Percentiles rank a stretch among this genome's conserved stretches.
Conservation (phyloP, 1,140 invertebrate genomes). For the Odontomachus brunneus region DNA sequence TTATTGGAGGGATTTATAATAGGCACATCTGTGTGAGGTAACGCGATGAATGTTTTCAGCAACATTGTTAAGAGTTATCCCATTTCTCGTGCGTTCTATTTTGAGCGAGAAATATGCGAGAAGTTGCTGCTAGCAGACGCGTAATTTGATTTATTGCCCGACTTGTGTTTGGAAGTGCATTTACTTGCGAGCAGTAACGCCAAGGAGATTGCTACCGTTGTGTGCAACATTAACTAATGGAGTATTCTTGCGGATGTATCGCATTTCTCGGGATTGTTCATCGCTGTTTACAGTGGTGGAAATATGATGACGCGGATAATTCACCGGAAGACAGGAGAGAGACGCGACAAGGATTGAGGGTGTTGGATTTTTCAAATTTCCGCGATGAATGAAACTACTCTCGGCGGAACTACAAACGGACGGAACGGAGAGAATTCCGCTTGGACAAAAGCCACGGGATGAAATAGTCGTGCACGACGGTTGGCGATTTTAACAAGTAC, state of each 20-base stretch:
- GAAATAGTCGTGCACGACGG: neutral
- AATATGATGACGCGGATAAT: slow-evolving; percentile 5
- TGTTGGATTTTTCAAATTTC: slow-evolving; percentile 9
- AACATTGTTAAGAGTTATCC: neutral
- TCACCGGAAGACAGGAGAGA: neutral
- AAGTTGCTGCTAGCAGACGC: neutral
- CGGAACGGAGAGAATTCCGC: neutral
- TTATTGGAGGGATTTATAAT: neutral
- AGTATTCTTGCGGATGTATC: slow-evolving; percentile 1
- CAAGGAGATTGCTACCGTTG: neutral
- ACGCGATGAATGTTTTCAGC: neutral
- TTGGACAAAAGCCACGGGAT: neutral
- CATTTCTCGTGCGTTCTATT: no score
- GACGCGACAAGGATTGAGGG: no score
- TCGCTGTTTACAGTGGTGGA: neutral
- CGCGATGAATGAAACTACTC: neutral
- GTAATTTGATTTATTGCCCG: neutral
- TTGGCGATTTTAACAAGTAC: slow-evolving; percentile 27
- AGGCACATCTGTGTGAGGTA: neutral
- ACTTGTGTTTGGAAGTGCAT: neutral
- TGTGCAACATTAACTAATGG: slow-evolving; percentile 3
- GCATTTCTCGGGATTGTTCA: slow-evolving; percentile 1
- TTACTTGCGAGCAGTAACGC: neutral
- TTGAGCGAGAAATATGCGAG: neutral
- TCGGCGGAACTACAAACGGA: neutral